Evolutionary conservation across 1,140 invertebrate species (phyloP).

Genomic region (Fragariocoptes setiger): DNA sequence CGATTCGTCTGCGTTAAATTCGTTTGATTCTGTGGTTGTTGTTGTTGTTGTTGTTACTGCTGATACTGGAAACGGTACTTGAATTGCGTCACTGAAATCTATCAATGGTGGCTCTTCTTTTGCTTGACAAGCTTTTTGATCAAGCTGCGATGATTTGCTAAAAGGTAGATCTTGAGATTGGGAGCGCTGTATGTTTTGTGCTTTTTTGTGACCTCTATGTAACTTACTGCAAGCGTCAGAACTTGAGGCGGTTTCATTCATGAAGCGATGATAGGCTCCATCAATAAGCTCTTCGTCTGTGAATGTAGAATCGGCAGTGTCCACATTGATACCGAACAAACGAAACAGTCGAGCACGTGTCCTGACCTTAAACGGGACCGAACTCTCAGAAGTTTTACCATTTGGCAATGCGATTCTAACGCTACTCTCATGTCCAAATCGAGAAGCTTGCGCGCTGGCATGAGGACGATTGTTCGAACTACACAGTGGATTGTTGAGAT

Average conservation of each 20-base stretch:
- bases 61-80: not conserved
- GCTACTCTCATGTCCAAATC: not conserved
- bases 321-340: not conserved
- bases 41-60: too few species aligned
- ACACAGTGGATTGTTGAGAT: constrained; percentile 48
- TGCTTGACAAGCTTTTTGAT: too few species aligned
- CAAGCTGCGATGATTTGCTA: too few species aligned
- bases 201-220: not conserved
- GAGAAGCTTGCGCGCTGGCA: constrained; percentile 12
- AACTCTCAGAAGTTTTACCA: not conserved
- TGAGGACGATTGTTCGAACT: too few species aligned
- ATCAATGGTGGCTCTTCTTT: not conserved
- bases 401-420: not conserved
- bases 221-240: too few species aligned
- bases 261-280: not conserved
- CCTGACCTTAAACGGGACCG: too few species aligned
- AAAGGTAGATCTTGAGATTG: not conserved
- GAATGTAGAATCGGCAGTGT: not conserved
- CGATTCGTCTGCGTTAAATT: too few species aligned
- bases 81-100: not conserved
- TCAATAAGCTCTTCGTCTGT: not conserved
- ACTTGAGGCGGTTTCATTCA: not conserved
- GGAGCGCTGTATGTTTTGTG: not conserved
- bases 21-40: too few species aligned
- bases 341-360: not conserved